phyloP scores from a whole-genome alignment of 2,888 invertebrate species.

The Imbricaverruca yamaguchii region DNA sequence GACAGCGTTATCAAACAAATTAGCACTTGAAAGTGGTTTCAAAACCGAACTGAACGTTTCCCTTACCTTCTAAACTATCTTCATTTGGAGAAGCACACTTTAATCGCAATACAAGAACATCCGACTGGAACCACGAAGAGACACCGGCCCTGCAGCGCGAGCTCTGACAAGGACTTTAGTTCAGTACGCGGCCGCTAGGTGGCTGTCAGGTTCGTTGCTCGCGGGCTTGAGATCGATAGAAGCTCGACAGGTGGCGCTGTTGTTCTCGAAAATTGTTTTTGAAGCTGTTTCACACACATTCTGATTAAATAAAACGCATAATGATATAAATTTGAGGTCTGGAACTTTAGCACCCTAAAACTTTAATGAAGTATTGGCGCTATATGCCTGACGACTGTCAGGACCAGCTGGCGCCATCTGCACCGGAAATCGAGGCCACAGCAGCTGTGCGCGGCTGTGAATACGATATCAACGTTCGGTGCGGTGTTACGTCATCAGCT shows the following conservation, averaged over 20 bases:
- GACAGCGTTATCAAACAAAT: neutral
- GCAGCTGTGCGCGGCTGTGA: neutral
- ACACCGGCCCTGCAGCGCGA: neutral
- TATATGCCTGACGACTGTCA: too few relatives aligned
- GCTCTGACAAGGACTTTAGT: neutral
- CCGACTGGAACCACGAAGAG: neutral
- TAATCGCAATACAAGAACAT: neutral
- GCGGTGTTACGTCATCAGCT: neutral
- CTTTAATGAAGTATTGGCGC: too few relatives aligned
- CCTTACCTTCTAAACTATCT: neutral
- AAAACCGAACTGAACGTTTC: neutral
- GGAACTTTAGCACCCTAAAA: too few relatives aligned
- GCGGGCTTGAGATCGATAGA: conserved; percentile 20
- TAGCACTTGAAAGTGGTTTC: neutral
- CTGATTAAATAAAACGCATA: too few relatives aligned
- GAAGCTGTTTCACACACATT: too few relatives aligned
- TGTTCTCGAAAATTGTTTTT: neutral
- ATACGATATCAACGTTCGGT: neutral
- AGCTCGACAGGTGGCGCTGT: conserved; percentile 10
- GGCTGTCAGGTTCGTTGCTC: neutral
- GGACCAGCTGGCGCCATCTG: neutral
- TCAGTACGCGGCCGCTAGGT: conserved; percentile 11
- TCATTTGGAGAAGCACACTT: neutral
- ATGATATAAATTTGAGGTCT: too few relatives aligned
- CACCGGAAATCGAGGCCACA: conserved; percentile 17